These are phyloP conservation scores for Hetaerina titia DNA, from an alignment of 2,888 invertebrate genomes.

Conservation along the genomic window DNA sequence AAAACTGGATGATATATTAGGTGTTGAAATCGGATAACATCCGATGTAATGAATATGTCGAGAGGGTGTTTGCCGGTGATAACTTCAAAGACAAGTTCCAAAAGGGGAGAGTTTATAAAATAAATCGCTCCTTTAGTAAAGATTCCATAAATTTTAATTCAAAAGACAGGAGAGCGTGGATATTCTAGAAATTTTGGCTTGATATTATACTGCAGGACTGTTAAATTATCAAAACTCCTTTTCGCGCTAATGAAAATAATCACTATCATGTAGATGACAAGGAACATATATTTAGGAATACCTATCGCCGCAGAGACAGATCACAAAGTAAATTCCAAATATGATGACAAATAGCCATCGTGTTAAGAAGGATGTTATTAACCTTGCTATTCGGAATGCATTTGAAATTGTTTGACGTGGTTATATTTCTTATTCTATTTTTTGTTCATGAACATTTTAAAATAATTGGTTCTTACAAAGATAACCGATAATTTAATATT, in stretches of 20 bases:
- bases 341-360: too few species aligned
- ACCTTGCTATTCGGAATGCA: too few species aligned
- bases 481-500: too few species aligned
- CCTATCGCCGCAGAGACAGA: neutral
- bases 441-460: too few species aligned
- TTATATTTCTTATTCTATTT: too few species aligned
- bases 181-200: neutral
- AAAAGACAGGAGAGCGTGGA: neutral
- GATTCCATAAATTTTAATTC: constrained; percentile 8
- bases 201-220: neutral
- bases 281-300: neutral
- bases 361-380: too few species aligned
- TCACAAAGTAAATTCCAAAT: neutral
- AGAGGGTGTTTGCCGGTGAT: neutral
- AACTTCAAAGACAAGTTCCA: neutral
- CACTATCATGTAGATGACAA: neutral
- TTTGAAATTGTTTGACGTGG: neutral
- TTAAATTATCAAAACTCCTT: neutral
- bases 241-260: neutral
- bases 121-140: neutral
- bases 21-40: constrained; percentile 47
- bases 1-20: constrained; percentile 19
- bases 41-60: constrained; percentile 56
- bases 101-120: neutral
- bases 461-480: too few species aligned